phyloP scores from a whole-genome alignment of 2,888 invertebrate species.

The Nysson spinosus region DNA sequence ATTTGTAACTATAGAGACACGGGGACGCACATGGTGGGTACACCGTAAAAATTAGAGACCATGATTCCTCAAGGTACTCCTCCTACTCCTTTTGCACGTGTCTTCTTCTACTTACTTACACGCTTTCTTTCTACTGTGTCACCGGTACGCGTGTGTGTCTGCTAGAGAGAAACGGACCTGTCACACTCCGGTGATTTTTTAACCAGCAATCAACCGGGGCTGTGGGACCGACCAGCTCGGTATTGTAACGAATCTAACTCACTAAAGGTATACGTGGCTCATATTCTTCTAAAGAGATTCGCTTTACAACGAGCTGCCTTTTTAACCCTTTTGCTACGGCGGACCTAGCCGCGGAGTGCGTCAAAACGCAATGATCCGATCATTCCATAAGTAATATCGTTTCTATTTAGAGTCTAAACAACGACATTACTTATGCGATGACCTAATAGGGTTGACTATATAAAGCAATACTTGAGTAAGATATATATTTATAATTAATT shows the following conservation, averaged over 20 bases:
- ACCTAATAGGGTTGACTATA: too few species aligned
- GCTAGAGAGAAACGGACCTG: slow-evolving; percentile 67
- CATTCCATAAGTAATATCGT: too few species aligned
- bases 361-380: too few species aligned
- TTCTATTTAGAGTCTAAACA: too few species aligned
- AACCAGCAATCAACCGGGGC: slow-evolving; percentile 73
- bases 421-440: too few species aligned
- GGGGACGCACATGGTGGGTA: slow-evolving; percentile 62
- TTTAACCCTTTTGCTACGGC: too few species aligned
- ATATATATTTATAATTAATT: too few species aligned
- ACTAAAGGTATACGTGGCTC: slow-evolving; percentile 8
- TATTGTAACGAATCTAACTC: slow-evolving; percentile 46
- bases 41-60: slow-evolving; percentile 76
- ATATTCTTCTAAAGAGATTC: slow-evolving; percentile 4
- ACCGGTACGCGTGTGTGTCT: slow-evolving; percentile 59
- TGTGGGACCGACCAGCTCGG: slow-evolving; percentile 67
- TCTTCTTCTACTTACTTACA: slow-evolving; percentile 19
- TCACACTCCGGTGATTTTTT: slow-evolving; percentile 74
- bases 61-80: slow-evolving; percentile 65
- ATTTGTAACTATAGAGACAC: slow-evolving; percentile 72
- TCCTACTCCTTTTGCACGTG: slow-evolving; percentile 24
- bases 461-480: too few species aligned
- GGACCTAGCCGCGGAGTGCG: too few species aligned
- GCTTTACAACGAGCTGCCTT: slow-evolving; percentile 11
- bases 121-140: slow-evolving; percentile 47